A percentile compares a stretch with the other conserved stretches of the same genome.
These are phyloP conservation scores for Orussus abietinus DNA, from an alignment of 1,140 invertebrate genomes.

Conservation along the genomic window DNA sequence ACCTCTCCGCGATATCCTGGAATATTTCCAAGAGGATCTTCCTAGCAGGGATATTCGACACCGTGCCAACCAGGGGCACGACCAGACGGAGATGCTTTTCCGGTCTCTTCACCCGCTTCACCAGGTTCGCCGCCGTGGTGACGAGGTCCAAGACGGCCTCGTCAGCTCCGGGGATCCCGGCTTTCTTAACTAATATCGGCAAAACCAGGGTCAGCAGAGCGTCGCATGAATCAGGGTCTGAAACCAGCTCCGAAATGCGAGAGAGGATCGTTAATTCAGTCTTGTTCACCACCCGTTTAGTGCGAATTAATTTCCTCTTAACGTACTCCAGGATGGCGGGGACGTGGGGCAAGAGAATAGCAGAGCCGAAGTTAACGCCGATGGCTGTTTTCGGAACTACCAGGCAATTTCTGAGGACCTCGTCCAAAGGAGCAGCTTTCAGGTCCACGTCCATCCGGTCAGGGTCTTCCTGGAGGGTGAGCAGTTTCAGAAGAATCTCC, in stretches of 20 bases:
- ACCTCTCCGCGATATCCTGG: slow-evolving; percentile 51
- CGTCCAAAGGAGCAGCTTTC: slow-evolving; percentile 20
- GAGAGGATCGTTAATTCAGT: slow-evolving; percentile 77
- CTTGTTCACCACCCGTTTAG: slow-evolving; percentile 59
- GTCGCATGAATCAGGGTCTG: slow-evolving; percentile 63
- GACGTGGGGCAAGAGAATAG: slow-evolving; percentile 71
- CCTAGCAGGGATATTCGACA: slow-evolving; percentile 57
- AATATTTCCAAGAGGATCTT: slow-evolving; percentile 64
- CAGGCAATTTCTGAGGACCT: slow-evolving; percentile 31
- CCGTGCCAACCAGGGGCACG: slow-evolving; percentile 62
- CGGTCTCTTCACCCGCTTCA: slow-evolving; percentile 64
- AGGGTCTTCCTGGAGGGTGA: slow-evolving; percentile 59
- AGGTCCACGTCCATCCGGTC: slow-evolving; percentile 38
- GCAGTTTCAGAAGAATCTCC: slow-evolving; percentile 74
- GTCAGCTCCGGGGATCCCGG: slow-evolving; percentile 47
- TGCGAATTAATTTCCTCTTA: slow-evolving; percentile 61
- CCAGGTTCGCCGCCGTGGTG: slow-evolving; percentile 69
- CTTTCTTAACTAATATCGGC: slow-evolving; percentile 69
- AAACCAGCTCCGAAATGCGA: slow-evolving; percentile 69
- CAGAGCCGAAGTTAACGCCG: slow-evolving; percentile 68
- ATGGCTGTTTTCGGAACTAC: slow-evolving; percentile 21
- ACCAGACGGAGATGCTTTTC: slow-evolving; percentile 63
- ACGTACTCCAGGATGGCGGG: slow-evolving; percentile 68
- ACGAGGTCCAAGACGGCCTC: slow-evolving; percentile 63
- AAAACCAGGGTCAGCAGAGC: slow-evolving; percentile 67